A percentile compares a stretch with the other conserved stretches of the same genome.
Evolutionary conservation across 2,888 invertebrate species (phyloP).

Genomic region (Pammene aurita): DNA sequence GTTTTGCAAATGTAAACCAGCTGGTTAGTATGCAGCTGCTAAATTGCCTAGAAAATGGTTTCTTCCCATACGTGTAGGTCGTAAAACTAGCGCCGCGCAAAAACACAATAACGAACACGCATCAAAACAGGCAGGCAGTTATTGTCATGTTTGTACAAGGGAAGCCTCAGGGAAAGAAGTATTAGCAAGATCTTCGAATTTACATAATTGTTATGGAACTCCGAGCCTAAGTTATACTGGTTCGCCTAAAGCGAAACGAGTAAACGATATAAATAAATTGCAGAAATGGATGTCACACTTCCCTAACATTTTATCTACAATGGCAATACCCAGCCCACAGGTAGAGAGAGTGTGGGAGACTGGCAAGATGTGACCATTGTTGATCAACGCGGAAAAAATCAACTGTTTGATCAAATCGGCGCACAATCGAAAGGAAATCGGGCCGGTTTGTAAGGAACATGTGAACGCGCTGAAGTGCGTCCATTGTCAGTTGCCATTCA

Average conservation of each 20-base stretch:
- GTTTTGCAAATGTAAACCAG: constrained; percentile 27
- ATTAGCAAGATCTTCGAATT: not conserved
- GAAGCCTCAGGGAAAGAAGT: not conserved
- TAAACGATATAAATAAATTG: constrained; percentile 2
- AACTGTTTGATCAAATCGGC: constrained; percentile 45
- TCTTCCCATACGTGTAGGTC: constrained; percentile 29
- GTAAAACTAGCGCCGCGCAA: constrained; percentile 32
- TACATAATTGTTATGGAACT: not conserved
- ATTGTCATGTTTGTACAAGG: too few species aligned
- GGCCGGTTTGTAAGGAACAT: constrained; percentile 29
- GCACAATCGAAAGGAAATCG: constrained; percentile 39
- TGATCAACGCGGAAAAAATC: constrained; percentile 44
- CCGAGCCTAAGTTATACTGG: constrained; percentile 1
- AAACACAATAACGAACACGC: constrained; percentile 32
- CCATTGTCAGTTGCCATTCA: constrained; percentile 39
- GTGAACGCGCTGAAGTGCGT: constrained; percentile 27
- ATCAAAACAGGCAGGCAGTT: constrained; percentile 2
- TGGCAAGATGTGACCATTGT: constrained; percentile 42
- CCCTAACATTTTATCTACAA: constrained; percentile 16
- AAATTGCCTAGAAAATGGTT: constrained; percentile 29
- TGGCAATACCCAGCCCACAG: constrained; percentile 43
- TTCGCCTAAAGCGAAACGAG: not conserved
- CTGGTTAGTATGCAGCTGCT: constrained; percentile 28
- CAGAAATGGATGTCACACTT: constrained; percentile 9
- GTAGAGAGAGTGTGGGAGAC: constrained; percentile 68